Evolutionary conservation across 2,888 invertebrate species (phyloP).

Genomic region (Apamea sordens): DNA sequence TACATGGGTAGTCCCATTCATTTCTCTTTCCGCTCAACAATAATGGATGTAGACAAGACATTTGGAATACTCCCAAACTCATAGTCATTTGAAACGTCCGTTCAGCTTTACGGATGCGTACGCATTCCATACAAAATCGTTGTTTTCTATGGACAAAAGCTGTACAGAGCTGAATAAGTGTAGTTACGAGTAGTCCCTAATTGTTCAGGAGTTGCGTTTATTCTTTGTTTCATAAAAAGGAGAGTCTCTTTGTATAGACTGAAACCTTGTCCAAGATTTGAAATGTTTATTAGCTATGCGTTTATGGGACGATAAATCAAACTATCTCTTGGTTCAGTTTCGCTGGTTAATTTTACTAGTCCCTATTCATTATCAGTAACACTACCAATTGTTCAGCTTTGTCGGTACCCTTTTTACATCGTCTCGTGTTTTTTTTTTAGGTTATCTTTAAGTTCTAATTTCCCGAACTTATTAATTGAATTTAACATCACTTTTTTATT

Average conservation of each 20-base stretch:
- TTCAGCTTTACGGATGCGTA: too few species aligned
- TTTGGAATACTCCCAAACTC: constrained; percentile 59
- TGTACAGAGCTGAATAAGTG: too few species aligned
- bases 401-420: background rate
- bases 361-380: constrained; percentile 24
- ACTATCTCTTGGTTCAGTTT: constrained; percentile 46
- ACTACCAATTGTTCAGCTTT: constrained; percentile 6
- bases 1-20: constrained; percentile 33
- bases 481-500: background rate
- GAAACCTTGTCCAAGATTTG: constrained; percentile 41
- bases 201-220: constrained; percentile 25
- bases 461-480: background rate
- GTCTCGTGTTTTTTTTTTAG: background rate
- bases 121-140: too few species aligned
- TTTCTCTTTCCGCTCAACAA: constrained; percentile 18
- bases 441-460: background rate
- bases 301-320: constrained; percentile 50
- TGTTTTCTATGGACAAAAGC: too few species aligned
- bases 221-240: constrained; percentile 45
- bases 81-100: constrained; percentile 25
- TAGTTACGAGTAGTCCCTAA: background rate
- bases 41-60: constrained; percentile 47
- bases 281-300: constrained; percentile 38
- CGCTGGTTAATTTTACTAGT: constrained; percentile 15
- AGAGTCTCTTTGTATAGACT: constrained; percentile 41